phyloP scores from a whole-genome alignment of 1,140 invertebrate species.

The Leptinotarsa defecta region DNA sequence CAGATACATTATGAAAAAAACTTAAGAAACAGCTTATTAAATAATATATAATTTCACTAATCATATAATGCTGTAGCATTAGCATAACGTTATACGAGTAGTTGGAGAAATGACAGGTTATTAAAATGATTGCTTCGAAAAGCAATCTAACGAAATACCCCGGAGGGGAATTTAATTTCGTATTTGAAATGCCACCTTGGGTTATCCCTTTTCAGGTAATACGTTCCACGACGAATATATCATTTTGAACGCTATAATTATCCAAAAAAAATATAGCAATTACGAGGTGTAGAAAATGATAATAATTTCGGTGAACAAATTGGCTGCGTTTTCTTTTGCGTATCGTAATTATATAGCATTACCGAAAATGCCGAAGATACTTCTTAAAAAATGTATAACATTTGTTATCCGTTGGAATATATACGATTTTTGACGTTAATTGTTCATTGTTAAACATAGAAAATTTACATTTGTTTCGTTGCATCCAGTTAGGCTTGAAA shows the following conservation, averaged over 20 bases:
- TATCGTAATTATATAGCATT: not conserved
- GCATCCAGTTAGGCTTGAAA: too few relatives aligned
- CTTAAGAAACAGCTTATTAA: not conserved
- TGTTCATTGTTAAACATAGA: too few relatives aligned
- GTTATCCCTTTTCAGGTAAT: not conserved
- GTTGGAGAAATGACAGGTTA: constrained; percentile 16
- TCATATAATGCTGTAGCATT: constrained; percentile 17
- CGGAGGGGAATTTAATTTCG: not conserved
- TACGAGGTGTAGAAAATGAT: not conserved
- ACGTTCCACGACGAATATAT: constrained; percentile 2
- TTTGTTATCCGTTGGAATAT: too few relatives aligned
- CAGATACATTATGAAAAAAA: constrained; percentile 1
- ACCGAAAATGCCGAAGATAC: not conserved
- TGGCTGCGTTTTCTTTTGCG: not conserved
- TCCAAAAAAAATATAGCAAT: not conserved
- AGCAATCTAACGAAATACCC: constrained; percentile 2
- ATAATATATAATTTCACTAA: constrained; percentile 21
- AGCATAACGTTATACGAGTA: constrained; percentile 18
- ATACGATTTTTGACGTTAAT: too few relatives aligned
- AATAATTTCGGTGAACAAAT: not conserved
- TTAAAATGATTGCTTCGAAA: constrained; percentile 12
- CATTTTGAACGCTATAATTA: not conserved
- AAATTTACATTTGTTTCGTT: too few relatives aligned
- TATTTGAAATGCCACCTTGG: constrained; percentile 5
- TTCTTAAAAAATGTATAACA: not conserved